phyloP scores from a whole-genome alignment of 1,140 invertebrate species.

The Bicyclus anynana region DNA sequence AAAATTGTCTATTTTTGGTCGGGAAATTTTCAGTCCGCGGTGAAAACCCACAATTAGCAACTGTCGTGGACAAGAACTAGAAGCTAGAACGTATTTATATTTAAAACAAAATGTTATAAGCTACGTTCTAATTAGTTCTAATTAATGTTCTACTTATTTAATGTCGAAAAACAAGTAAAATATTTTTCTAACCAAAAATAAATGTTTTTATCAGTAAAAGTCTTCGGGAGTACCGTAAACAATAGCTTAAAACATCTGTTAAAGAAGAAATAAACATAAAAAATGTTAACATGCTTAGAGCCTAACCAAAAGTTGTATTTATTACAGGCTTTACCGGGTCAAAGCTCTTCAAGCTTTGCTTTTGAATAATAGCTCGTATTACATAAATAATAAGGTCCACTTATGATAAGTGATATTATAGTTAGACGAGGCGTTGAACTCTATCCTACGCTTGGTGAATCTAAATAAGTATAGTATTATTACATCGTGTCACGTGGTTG shows the following conservation, averaged over 20 bases:
- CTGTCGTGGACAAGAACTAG: too few relatives aligned
- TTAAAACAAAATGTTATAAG: too few relatives aligned
- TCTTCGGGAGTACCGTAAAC: background rate
- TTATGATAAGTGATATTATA: background rate
- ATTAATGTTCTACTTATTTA: too few relatives aligned
- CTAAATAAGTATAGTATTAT: constrained; percentile 17
- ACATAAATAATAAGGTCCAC: background rate
- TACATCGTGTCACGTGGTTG: constrained; percentile 4
- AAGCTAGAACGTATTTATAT: too few relatives aligned
- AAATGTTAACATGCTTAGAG: background rate
- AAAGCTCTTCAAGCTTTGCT: background rate
- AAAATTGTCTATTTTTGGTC: too few relatives aligned
- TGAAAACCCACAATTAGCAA: too few relatives aligned
- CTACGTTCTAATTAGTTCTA: too few relatives aligned
- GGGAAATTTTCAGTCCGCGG: too few relatives aligned
- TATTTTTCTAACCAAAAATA: too few relatives aligned
- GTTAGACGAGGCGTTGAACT: constrained; percentile 35
- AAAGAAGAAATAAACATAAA: background rate
- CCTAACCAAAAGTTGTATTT: background rate
- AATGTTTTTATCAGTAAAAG: too few relatives aligned
- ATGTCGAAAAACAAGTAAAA: too few relatives aligned
- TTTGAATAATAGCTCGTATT: constrained; percentile 1
- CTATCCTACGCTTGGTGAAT: constrained; percentile 27
- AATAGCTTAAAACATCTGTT: background rate
- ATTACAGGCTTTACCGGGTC: background rate